phyloP scores from a whole-genome alignment of 2,113 vertebrate genomes.

The Colinus virginianus region DNA sequence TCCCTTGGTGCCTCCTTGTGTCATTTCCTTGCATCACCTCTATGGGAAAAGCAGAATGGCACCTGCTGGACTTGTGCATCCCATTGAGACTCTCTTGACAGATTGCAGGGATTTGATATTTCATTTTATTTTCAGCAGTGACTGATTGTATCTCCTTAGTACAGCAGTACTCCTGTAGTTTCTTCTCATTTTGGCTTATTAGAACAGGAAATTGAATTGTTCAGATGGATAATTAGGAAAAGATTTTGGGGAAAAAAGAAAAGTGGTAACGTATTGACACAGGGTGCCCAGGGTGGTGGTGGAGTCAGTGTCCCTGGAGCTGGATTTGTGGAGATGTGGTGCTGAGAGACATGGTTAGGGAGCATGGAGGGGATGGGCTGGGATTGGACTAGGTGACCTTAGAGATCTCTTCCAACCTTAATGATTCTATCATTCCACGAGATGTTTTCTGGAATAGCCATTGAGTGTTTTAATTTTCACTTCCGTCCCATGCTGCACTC shows the following conservation, averaged over 20 bases:
- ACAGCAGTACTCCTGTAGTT: not conserved
- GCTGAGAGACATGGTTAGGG: too few species aligned
- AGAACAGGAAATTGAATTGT: conserved; percentile 22
- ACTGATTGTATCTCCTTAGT: not conserved
- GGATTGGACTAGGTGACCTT: too few species aligned
- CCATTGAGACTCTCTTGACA: not conserved
- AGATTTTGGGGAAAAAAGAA: too few species aligned
- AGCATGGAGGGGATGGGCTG: too few species aligned
- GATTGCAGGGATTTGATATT: not conserved
- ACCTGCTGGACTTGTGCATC: accelerated
- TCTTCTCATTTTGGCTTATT: conserved; percentile 4
- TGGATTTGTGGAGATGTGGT: too few species aligned
- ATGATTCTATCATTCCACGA: not conserved
- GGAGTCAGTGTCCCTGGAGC: too few species aligned
- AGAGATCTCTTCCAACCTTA: too few species aligned
- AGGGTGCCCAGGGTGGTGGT: too few species aligned
- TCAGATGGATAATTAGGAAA: too few species aligned
- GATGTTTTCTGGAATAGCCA: not conserved
- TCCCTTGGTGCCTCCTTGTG: not conserved
- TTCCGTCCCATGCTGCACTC: conserved; percentile 5
- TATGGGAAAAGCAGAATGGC: not conserved
- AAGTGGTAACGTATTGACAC: too few species aligned
- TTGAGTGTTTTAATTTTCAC: conserved; percentile 6
- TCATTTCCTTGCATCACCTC: not conserved
- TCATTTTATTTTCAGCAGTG: not conserved